Evolutionary conservation across 2,113 vertebrate genomes (phyloP), one percentile per base, ranked within the genome.

Genomic region (Sinocyclocheilus rhinocerous): DNA sequence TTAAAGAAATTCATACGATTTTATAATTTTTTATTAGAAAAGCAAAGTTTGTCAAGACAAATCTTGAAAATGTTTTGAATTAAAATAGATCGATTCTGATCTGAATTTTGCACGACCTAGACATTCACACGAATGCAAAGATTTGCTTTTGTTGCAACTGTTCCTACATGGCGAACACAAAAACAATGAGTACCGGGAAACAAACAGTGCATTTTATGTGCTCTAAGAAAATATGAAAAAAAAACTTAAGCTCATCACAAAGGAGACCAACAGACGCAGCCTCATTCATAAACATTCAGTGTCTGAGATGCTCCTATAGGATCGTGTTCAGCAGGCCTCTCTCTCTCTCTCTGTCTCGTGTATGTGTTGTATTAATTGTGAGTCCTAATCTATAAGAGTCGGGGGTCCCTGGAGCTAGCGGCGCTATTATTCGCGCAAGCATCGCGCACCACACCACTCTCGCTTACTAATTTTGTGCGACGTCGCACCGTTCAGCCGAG

Each of bases 341-440:
- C 70, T 13, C 63, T 36, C 36, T 29, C 24, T 29, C 48, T 33
- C 67, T 69, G 12, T 85, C 59, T 85, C 73, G 10, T 33, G 80
- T 84, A 83, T 86, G 83, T 81, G 85, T 87, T 84, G 86, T 90
- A 85, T 85, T 90, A 90, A 88, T 90, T 91, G 89, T 85, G 87
- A 82, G 81, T 76, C 84, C 88, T 90, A 87, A 89, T 89, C 89
- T 88, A 85, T 29, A 61, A 86, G 73, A 76, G 63, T 78, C 39
- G 13, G n/a, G 77, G 63, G 50, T 85, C 87, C 87, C 78, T 76
- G 69, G 87, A 90, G 87, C 57, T 45, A 55, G 26, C 20, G 79
- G 16, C 61, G 57, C 50, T 89, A 88, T 88, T 90, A 89, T 91
- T 90, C 90, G 79, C 76, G 65, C 76, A 57, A 86, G 88, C 87